These are phyloP conservation scores for Drosophila teissieri DNA, from an alignment of 1,140 invertebrate genomes.

Conservation along the genomic window DNA sequence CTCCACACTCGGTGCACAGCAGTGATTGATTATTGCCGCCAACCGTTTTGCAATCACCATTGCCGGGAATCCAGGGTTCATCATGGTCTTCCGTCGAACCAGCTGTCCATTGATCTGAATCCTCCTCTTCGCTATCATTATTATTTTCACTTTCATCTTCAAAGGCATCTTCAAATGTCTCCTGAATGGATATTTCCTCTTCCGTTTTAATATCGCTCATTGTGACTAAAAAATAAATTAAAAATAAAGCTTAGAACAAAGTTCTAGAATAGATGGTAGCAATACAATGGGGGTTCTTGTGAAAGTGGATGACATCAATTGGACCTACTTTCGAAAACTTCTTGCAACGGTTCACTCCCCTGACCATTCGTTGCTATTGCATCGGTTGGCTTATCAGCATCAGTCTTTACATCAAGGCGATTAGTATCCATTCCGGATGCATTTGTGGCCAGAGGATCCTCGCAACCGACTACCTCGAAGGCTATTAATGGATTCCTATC, in stretches of 20 bases:
- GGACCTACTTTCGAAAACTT: conserved; percentile 3
- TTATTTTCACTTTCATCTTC: background rate
- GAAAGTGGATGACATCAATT: too few relatives aligned
- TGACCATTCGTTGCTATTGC: background rate
- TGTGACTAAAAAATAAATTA: background rate
- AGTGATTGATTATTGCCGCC: conserved; percentile 4
- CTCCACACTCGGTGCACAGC: conserved; percentile 32
- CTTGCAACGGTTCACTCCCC: background rate
- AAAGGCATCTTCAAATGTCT: background rate
- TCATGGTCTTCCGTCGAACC: conserved; percentile 12
- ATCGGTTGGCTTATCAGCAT: background rate
- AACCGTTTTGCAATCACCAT: background rate
- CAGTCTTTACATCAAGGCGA: background rate
- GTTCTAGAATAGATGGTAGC: background rate
- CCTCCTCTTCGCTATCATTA: background rate
- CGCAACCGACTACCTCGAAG: conserved; percentile 29
- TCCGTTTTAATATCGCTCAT: background rate
- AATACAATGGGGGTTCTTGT: too few relatives aligned
- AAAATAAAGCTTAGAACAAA: too few relatives aligned
- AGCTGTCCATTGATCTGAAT: conserved; percentile 12
- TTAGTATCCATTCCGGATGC: background rate
- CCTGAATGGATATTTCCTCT: background rate
- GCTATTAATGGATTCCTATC: background rate
- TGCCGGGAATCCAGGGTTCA: background rate
- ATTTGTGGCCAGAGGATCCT: conserved; percentile 13